Conservation (phyloP, 2,797 vertebrate genomes). For the Alauda arvensis region DNA sequence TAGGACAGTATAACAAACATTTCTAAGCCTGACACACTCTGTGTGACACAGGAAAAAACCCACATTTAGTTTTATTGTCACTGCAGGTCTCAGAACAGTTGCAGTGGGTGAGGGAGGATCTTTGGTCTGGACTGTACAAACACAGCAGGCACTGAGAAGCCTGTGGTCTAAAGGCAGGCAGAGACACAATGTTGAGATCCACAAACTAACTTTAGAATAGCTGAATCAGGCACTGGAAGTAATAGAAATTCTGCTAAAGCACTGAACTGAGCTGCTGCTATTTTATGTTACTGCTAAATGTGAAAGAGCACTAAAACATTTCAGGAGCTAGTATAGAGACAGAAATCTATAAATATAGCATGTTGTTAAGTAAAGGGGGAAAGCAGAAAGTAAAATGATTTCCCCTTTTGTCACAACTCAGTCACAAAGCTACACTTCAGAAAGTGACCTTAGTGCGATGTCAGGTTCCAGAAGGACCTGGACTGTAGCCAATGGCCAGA, state of each 20-base stretch:
- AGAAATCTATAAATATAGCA: not conserved
- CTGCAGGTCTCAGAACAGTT: not conserved
- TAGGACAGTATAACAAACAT: not conserved
- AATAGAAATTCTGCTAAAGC: not conserved
- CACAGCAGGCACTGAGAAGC: not conserved
- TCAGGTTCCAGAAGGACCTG: constrained; percentile 16
- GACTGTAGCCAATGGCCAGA: not conserved
- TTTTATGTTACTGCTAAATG: constrained; percentile 13
- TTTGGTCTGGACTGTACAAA: not conserved
- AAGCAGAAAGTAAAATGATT: not conserved
- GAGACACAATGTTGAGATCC: not conserved
- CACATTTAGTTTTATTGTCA: not conserved
- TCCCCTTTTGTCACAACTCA: not conserved
- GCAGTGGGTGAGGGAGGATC: not conserved
- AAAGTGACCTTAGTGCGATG: not conserved
- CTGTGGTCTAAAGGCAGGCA: not conserved
- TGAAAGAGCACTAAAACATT: not conserved
- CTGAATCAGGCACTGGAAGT: not conserved
- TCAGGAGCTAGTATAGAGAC: not conserved
- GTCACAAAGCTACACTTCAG: not conserved
- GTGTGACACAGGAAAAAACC: not conserved
- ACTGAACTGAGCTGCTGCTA: not conserved
- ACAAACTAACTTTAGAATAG: not conserved
- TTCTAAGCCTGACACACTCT: not conserved
- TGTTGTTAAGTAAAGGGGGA: not conserved